Conservation (phyloP, 37 sponge, comb jelly and placozoan species). For the Crambe crambe region DNA sequence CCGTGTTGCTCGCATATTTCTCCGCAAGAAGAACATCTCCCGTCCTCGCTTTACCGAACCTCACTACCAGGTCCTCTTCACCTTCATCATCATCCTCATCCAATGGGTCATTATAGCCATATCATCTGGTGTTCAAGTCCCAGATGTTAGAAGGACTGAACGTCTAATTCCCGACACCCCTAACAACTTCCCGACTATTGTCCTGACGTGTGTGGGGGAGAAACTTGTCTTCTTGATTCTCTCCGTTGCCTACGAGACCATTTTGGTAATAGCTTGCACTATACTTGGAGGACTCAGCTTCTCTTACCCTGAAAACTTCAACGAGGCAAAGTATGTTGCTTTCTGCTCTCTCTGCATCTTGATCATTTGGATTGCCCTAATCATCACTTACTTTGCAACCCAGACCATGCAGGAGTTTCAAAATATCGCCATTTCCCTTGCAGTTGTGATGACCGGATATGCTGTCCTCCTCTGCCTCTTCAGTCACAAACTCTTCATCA, state of each 20-base stretch:
- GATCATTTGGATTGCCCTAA: slow-evolving; percentile 62
- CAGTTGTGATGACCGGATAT: slow-evolving; percentile 46
- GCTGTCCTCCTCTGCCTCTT: slow-evolving; percentile 57
- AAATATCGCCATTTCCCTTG: slow-evolving; percentile 39
- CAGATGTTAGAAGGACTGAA: slow-evolving; percentile 1
- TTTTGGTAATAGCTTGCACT: slow-evolving; percentile 53
- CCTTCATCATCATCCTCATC: slow-evolving; percentile 40
- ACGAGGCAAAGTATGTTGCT: slow-evolving; percentile 70
- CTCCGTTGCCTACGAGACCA: slow-evolving; percentile 41
- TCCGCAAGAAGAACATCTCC: neutral
- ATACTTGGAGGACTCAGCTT: slow-evolving; percentile 64
- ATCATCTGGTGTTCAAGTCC: slow-evolving; percentile 19
- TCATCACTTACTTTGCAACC: slow-evolving; percentile 50
- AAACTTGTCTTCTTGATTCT: slow-evolving; percentile 33
- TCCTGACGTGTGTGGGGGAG: slow-evolving; percentile 45
- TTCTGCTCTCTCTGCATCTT: slow-evolving; percentile 61
- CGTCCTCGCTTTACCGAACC: slow-evolving; percentile 66
- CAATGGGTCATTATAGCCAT: slow-evolving; percentile 44
- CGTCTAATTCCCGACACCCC: neutral
- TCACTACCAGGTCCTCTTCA: slow-evolving; percentile 65
- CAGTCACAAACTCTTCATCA: slow-evolving; percentile 62
- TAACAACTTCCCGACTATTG: slow-evolving; percentile 22
- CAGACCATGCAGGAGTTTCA: slow-evolving; percentile 32
- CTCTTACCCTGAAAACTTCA: slow-evolving; percentile 77
- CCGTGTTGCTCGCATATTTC: slow-evolving; percentile 79